Percentiles rank a stretch among this genome's conserved stretches.
These are phyloP conservation scores for Tragelaphus buxtoni DNA, from an alignment of 2,113 vertebrate species.

Conservation along the genomic window DNA sequence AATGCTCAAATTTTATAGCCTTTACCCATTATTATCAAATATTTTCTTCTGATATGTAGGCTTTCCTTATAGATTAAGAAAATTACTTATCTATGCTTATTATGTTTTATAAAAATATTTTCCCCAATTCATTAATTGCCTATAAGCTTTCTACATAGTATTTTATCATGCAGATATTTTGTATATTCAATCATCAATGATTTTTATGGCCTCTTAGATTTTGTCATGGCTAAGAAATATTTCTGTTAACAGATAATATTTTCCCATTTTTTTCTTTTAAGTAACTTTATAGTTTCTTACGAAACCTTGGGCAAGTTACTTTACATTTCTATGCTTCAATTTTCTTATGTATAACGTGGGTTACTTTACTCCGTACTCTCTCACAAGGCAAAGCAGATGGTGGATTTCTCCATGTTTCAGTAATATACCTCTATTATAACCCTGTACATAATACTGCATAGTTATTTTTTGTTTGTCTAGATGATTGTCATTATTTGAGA, in stretches of 20 bases:
- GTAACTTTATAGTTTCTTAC: neutral
- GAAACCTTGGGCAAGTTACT: neutral
- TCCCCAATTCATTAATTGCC: neutral
- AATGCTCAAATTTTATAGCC: neutral
- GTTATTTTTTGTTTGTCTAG: neutral
- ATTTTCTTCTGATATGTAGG: neutral
- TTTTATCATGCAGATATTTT: neutral
- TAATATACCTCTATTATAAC: too few species aligned
- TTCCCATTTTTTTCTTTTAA: neutral
- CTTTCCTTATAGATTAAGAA: neutral
- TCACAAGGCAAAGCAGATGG: neutral
- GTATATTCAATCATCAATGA: neutral
- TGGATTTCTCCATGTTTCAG: neutral
- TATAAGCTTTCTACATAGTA: neutral
- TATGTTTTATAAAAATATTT: neutral
- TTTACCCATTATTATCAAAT: neutral
- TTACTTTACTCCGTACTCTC: neutral
- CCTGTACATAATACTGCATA: neutral
- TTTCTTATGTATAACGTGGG: neutral
- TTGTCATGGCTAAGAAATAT: neutral
- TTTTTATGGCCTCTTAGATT: neutral
- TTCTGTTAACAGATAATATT: neutral
- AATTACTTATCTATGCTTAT: neutral
- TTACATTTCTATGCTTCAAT: neutral
- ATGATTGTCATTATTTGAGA: neutral